A percentile compares a stretch with the other conserved stretches of the same genome.
phyloP scores from a whole-genome alignment of 2,113 vertebrate genomes.

The Cochlearius cochlearius region DNA sequence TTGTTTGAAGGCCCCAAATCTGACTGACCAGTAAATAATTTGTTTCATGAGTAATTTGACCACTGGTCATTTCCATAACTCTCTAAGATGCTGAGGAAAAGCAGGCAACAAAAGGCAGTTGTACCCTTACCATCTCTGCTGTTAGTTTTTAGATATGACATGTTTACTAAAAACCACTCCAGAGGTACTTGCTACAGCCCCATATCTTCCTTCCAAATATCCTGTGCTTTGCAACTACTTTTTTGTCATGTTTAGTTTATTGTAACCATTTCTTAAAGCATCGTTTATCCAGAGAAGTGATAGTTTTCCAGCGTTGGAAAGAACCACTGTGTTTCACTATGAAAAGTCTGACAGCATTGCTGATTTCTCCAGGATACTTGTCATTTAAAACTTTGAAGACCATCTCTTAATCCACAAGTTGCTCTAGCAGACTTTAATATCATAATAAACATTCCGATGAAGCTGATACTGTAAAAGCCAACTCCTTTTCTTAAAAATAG shows the following conservation, averaged over 20 bases:
- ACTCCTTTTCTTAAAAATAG: not conserved
- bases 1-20: not conserved
- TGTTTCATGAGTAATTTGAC: not conserved
- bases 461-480: accelerated
- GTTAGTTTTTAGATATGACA: not conserved
- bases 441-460: not conserved
- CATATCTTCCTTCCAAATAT: not conserved
- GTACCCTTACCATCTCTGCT: not conserved
- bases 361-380: not conserved
- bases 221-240: not conserved
- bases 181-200: not conserved
- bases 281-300: not conserved
- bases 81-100: not conserved
- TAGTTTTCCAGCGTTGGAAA: not conserved
- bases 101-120: not conserved
- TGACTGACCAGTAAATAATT: not conserved
- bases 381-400: not conserved
- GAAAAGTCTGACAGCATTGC: not conserved
- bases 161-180: not conserved
- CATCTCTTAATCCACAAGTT: not conserved
- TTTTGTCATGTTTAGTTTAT: not conserved
- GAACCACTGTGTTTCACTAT: not conserved
- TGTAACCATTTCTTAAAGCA: not conserved
- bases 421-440: not conserved
- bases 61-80: not conserved